Percentiles rank a stretch among this genome's conserved stretches.
phyloP scores from a whole-genome alignment of 2,888 invertebrate genomes.

The Drosophila greeni region DNA sequence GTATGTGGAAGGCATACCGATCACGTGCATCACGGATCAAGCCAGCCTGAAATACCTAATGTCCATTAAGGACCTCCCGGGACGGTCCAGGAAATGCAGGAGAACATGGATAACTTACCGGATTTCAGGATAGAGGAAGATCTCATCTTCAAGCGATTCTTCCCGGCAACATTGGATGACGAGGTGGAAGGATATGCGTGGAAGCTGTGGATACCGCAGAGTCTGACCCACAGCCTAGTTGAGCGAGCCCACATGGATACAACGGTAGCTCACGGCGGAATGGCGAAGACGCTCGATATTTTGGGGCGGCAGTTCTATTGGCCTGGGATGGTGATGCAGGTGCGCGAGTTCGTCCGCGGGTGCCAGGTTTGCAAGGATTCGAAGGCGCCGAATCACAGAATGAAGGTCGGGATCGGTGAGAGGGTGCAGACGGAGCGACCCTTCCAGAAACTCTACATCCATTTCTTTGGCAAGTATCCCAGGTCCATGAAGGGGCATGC shows the following conservation, averaged over 20 bases:
- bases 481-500: not conserved
- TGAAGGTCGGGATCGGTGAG: not conserved
- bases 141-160: not conserved
- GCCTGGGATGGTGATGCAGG: not conserved
- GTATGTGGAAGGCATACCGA: not conserved
- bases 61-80: not conserved
- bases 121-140: not conserved
- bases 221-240: too few relatives aligned
- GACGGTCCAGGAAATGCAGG: not conserved
- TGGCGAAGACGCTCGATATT: not conserved
- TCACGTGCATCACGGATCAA: not conserved
- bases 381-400: not conserved
- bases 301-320: not conserved
- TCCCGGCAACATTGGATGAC: too few relatives aligned
- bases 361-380: not conserved
- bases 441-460: not conserved
- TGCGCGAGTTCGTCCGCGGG: not conserved
- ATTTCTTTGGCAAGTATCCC: not conserved
- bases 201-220: too few relatives aligned
- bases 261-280: not conserved
- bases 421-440: not conserved
- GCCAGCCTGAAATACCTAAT: not conserved
- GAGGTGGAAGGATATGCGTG: too few relatives aligned
- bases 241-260: not conserved
- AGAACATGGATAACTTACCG: not conserved